phyloP scores from a whole-genome alignment of 92 coral and sea anemone genomes.

The Zoanthus gigantus region DNA sequence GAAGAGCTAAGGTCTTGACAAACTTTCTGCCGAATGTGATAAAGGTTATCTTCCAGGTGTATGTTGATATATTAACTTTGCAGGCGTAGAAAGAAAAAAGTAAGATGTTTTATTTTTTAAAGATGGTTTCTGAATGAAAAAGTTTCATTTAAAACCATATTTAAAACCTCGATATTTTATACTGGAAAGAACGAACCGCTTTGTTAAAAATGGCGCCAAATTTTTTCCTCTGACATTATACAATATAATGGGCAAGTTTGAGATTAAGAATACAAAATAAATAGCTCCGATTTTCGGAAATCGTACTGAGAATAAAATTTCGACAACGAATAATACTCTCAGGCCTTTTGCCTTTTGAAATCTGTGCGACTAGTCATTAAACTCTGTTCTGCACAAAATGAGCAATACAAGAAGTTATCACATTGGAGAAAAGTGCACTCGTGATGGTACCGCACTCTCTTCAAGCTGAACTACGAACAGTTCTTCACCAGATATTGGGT shows the following conservation, averaged over 20 bases:
- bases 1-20: too few relatives aligned
- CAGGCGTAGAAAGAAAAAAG: background rate
- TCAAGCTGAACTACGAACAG: constrained; percentile 42
- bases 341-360: background rate
- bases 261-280: background rate
- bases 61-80: background rate
- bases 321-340: background rate
- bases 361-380: background rate
- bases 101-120: background rate
- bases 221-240: background rate
- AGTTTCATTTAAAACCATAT: background rate
- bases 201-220: too few relatives aligned
- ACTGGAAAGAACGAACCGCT: too few relatives aligned
- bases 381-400: background rate
- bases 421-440: constrained; percentile 27
- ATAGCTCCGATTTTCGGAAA: background rate
- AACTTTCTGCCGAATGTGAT: too few relatives aligned
- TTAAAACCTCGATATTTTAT: background rate
- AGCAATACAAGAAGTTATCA: background rate
- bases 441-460: constrained; percentile 21
- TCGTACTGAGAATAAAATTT: background rate
- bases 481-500: constrained; percentile 41
- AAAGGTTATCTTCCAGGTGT: too few relatives aligned
- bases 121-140: background rate
- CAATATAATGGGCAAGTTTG: background rate